These are phyloP conservation scores for Pelecanus crispus DNA, from an alignment of 2,113 vertebrate species.

Conservation along the genomic window DNA sequence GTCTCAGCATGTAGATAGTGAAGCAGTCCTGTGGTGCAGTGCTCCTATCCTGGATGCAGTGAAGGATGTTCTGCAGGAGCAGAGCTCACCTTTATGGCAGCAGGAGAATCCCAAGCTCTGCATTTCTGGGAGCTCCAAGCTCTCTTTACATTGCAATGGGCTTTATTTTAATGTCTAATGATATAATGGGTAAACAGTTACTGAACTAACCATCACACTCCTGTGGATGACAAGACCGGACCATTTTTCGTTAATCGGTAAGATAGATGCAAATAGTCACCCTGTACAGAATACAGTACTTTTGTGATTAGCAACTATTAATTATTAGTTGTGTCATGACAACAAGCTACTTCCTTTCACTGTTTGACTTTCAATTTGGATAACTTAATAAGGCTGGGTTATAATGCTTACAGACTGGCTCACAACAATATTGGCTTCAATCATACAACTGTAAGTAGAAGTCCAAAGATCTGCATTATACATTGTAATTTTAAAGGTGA, in stretches of 20 bases:
- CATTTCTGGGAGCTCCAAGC: background rate
- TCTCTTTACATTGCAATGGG: background rate
- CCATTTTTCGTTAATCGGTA: background rate
- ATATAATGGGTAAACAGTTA: background rate
- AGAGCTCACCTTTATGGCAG: background rate
- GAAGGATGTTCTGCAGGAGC: background rate
- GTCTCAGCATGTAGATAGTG: background rate
- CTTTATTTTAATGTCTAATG: background rate
- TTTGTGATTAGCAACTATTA: background rate
- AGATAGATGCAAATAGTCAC: background rate
- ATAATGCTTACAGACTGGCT: background rate
- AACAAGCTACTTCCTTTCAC: background rate
- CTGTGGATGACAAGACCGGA: background rate
- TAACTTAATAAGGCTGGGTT: background rate
- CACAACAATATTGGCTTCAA: background rate
- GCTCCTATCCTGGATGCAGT: background rate
- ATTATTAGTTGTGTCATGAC: background rate
- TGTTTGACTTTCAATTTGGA: background rate
- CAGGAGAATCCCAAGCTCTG: background rate
- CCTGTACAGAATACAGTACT: background rate
- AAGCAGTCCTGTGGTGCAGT: background rate
- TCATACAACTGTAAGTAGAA: background rate
- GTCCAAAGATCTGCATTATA: background rate
- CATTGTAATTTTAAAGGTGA: background rate
- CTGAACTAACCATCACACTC: background rate